Percentiles rank a stretch among this genome's conserved stretches.
Conservation (phyloP, 2,888 invertebrate species). For the Sesamia inferens region DNA sequence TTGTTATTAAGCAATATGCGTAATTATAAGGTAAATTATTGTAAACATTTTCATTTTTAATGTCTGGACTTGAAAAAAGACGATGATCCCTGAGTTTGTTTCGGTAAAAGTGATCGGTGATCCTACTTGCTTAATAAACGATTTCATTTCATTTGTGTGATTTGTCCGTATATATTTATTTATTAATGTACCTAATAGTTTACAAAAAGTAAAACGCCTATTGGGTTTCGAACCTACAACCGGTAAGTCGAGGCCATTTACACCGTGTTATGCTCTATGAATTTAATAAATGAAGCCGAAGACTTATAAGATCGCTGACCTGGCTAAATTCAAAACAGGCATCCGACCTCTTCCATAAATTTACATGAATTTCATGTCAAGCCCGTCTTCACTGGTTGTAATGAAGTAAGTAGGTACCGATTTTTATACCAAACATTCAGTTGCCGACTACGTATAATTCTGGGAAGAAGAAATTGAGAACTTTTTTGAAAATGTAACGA, state of each 20-base stretch:
- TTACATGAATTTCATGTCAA: constrained; percentile 21
- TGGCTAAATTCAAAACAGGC: constrained; percentile 21
- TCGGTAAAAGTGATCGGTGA: too few relatives aligned
- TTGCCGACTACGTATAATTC: background rate
- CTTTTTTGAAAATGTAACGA: background rate
- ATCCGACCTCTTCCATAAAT: constrained; percentile 27
- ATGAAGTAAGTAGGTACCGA: background rate
- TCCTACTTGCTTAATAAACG: too few relatives aligned
- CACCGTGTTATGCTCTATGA: background rate
- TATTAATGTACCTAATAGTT: too few relatives aligned
- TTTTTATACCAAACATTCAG: constrained; percentile 3
- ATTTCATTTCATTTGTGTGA: too few relatives aligned
- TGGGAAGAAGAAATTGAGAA: background rate
- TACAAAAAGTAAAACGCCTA: background rate
- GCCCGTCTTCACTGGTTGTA: background rate
- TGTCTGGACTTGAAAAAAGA: too few relatives aligned
- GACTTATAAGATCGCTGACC: constrained; percentile 21
- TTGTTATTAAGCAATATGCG: too few relatives aligned
- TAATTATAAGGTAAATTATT: too few relatives aligned
- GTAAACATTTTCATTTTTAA: too few relatives aligned
- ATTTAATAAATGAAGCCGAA: constrained; percentile 6
- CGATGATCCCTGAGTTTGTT: too few relatives aligned
- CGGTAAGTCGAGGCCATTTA: too few relatives aligned
- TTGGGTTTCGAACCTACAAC: background rate
- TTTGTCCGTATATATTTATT: too few relatives aligned